A percentile compares a stretch with the other conserved stretches of the same genome.
These are phyloP conservation scores for Leucoma salicis DNA, from an alignment of 2,888 invertebrate genomes.

Conservation along the genomic window DNA sequence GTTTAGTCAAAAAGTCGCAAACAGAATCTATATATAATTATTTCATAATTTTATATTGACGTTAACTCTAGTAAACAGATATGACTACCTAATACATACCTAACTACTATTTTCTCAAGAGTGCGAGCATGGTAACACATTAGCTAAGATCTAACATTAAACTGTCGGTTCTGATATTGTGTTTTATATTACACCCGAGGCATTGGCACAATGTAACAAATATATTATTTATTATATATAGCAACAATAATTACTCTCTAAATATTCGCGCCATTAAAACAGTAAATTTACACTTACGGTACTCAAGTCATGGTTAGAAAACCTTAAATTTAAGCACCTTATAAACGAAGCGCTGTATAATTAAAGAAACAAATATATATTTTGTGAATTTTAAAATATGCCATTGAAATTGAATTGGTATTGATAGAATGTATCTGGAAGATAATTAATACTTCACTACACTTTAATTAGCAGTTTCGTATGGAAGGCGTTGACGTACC, in stretches of 20 bases:
- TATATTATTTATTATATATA: not conserved
- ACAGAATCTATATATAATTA: too few relatives aligned
- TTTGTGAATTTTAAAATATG: conserved; percentile 15
- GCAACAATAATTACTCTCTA: not conserved
- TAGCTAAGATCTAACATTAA: not conserved
- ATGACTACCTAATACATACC: too few relatives aligned
- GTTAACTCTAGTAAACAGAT: too few relatives aligned
- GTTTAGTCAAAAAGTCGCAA: too few relatives aligned
- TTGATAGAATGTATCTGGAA: conserved; percentile 19
- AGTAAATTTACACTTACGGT: not conserved
- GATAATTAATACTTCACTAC: conserved; percentile 35
- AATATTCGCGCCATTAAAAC: not conserved
- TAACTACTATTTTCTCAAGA: too few relatives aligned
- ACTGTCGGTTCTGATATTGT: not conserved
- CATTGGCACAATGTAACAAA: not conserved
- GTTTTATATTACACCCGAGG: not conserved
- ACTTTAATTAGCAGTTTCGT: conserved; percentile 32
- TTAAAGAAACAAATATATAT: conserved; percentile 27
- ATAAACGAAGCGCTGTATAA: conserved; percentile 16
- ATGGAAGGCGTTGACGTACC: conserved; percentile 36
- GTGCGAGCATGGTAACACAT: too few relatives aligned
- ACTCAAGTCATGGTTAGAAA: not conserved
- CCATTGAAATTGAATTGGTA: conserved; percentile 19
- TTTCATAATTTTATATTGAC: too few relatives aligned
- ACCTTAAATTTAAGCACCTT: conserved; percentile 1